Evolutionary conservation across 2,888 invertebrate species (phyloP), one percentile per base, ranked within the genome.

Genomic region (Drosophila eohydei): DNA sequence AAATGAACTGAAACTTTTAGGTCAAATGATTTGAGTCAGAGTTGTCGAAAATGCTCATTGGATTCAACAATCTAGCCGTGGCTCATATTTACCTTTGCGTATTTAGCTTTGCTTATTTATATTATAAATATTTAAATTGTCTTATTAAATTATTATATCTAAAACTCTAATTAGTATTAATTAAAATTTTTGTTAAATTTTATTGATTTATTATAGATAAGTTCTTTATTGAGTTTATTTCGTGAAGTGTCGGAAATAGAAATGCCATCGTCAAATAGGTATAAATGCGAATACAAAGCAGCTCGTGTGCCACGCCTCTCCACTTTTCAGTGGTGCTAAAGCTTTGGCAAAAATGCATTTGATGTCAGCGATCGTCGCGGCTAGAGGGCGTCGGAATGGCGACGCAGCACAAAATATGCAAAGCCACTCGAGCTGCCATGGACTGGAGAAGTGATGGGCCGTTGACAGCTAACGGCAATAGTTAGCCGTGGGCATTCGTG

Each of bases 391-490:
- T 5, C 2, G n/a, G 2, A 1, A 32, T 4, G 55, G 55, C 36
- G 36, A 0, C 21, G 55, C 40, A 4, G 30, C 50, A 44, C 61
- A 58, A 72, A 71, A 78, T 79, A 76, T 76, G 69, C 73, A 79
- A 78, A 80, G 75, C 68, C 52, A 80, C 72, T 76, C 58, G 36
- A 57, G 56, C 43, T 62, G 55, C 51, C 43, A 30, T 30, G 48
- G 59, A 50, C 28, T 21, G 62, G 26, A 2, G 46, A 11, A 46
- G 28, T 54, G 78, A 58, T 57, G 41, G 72, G 32, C 57, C 46
- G 65, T 36, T 75, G 80, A 80, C 68, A 70, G 68, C 61, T 51
- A 57, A 16, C 60, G 56, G 68, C 61, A 57, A 65, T 80, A 68
- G 59, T 71, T 79, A 63, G 63, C 63, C 41, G 30, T 11, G 54